Evolutionary conservation across 2,113 vertebrate genomes (phyloP).

Genomic region (Melanerpes formicivorus): DNA sequence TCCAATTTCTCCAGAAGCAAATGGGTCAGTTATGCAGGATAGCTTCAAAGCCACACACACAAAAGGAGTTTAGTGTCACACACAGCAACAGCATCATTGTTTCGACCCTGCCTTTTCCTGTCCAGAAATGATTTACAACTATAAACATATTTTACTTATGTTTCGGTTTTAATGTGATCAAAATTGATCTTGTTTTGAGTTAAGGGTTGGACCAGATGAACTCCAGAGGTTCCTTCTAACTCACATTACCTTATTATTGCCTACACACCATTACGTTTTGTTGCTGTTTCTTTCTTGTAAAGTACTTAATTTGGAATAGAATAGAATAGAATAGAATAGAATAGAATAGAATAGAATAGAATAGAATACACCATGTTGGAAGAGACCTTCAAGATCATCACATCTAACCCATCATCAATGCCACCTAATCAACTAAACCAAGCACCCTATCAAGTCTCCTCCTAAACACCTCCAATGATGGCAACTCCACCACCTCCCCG

Average conservation of each 20-base stretch:
- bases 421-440: too few relatives aligned
- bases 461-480: too few relatives aligned
- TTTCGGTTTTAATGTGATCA: neutral
- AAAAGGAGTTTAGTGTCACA: neutral
- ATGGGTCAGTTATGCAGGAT: fast-evolving
- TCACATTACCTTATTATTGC: neutral
- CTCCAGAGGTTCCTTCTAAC: neutral
- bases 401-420: too few relatives aligned
- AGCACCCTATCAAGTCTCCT: too few relatives aligned
- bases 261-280: neutral
- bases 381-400: too few relatives aligned
- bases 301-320: neutral
- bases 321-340: too few relatives aligned
- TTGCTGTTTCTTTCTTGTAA: neutral
- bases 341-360: too few relatives aligned
- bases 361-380: too few relatives aligned
- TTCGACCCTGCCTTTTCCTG: neutral
- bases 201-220: neutral
- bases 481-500: too few relatives aligned
- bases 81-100: neutral
- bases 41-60: neutral
- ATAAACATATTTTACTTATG: neutral
- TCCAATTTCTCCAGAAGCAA: neutral
- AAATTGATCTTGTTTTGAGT: neutral
- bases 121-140: neutral